A percentile compares a stretch with the other conserved stretches of the same genome.
These are phyloP conservation scores for Hipposideros larvatus DNA, from an alignment of 2,797 vertebrate genomes.

Conservation along the genomic window DNA sequence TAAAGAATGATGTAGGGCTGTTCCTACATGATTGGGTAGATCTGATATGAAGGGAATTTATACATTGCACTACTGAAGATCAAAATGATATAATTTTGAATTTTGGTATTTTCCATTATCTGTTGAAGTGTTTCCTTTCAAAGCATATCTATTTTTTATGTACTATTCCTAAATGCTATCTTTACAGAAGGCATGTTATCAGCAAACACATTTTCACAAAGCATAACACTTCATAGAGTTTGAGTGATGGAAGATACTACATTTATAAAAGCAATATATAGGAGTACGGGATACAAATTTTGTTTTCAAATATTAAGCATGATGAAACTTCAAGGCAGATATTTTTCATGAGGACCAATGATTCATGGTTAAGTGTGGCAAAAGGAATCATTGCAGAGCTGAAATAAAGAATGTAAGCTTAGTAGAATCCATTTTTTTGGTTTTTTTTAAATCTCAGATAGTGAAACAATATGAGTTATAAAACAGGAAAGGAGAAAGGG, in stretches of 20 bases:
- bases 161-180: neutral
- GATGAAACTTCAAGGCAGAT: neutral
- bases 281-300: neutral
- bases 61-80: neutral
- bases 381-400: neutral
- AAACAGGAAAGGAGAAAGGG: neutral
- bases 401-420: slow-evolving; percentile 25
- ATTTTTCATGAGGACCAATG: neutral
- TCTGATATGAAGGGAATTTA: neutral
- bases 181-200: slow-evolving; percentile 13
- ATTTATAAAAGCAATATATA: slow-evolving; percentile 38
- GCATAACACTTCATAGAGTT: neutral
- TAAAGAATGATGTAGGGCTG: neutral
- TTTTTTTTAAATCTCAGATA: neutral
- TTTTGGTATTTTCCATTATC: slow-evolving; percentile 35
- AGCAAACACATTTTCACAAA: slow-evolving; percentile 59
- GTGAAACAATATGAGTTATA: neutral
- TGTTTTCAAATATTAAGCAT: neutral
- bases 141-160: slow-evolving; percentile 36
- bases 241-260: slow-evolving; percentile 23
- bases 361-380: neutral
- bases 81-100: slow-evolving; percentile 12
- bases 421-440: neutral
- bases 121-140: slow-evolving; percentile 33
- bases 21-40: neutral